Conservation (phyloP, 2,888 invertebrate species). For the Stenoptilia bipunctidactyla region DNA sequence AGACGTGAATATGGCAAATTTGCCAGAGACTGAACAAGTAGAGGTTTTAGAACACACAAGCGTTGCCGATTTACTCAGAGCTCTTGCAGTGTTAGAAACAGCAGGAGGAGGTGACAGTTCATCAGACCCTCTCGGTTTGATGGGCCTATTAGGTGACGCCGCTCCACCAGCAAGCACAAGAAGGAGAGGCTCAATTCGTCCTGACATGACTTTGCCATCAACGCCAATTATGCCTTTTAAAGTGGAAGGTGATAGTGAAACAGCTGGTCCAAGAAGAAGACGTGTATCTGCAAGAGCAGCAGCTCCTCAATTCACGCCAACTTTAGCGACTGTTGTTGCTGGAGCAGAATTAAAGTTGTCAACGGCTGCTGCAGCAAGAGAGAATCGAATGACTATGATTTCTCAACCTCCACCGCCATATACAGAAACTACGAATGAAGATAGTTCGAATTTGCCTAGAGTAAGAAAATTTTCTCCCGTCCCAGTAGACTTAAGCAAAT, state of each 20-base stretch:
- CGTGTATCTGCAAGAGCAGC: slow-evolving; percentile 53
- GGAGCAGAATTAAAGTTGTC: slow-evolving; percentile 50
- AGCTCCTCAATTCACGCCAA: slow-evolving; percentile 55
- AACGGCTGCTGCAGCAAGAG: slow-evolving; percentile 51
- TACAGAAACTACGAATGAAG: slow-evolving; percentile 35
- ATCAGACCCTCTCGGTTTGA: slow-evolving; percentile 27
- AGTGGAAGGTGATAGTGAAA: slow-evolving; percentile 31
- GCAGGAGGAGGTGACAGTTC: slow-evolving; percentile 25
- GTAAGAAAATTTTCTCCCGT: slow-evolving; percentile 56
- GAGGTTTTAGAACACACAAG: slow-evolving; percentile 85
- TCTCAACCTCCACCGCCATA: slow-evolving; percentile 60
- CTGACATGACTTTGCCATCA: slow-evolving; percentile 37
- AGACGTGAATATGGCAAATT: slow-evolving; percentile 43
- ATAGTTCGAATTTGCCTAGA: slow-evolving; percentile 35
- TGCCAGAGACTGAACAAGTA: slow-evolving; percentile 60
- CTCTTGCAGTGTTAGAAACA: slow-evolving; percentile 77
- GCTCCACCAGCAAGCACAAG: slow-evolving; percentile 25
- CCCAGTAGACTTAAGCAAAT: slow-evolving; percentile 37
- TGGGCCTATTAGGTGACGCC: slow-evolving; percentile 32
- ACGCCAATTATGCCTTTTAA: slow-evolving; percentile 16
- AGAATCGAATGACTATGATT: slow-evolving; percentile 54
- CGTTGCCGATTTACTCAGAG: slow-evolving; percentile 84
- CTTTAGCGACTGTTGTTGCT: slow-evolving; percentile 57
- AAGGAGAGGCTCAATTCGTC: slow-evolving; percentile 44
- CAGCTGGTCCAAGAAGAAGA: slow-evolving; percentile 43